Conservation (phyloP, 2,888 invertebrate genomes). For the Eulithis prunata region DNA sequence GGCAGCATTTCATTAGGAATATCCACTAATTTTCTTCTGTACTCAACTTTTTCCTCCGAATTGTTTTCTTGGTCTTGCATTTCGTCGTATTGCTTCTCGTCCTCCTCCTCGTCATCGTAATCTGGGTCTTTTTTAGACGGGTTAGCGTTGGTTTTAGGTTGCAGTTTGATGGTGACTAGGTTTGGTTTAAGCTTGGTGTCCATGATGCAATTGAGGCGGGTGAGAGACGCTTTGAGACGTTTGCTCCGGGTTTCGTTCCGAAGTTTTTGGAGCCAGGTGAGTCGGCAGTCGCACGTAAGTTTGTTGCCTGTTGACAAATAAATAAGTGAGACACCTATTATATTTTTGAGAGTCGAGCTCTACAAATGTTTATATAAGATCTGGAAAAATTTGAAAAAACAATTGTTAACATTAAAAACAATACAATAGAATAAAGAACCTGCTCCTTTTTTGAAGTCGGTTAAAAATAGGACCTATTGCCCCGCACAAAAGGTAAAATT, state of each 20-base stretch:
- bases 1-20: conserved; percentile 71
- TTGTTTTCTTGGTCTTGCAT: conserved; percentile 73
- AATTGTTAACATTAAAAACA: no score
- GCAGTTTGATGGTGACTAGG: conserved; percentile 54
- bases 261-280: conserved; percentile 91
- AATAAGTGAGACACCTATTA: not conserved
- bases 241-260: conserved; percentile 90
- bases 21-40: conserved; percentile 67
- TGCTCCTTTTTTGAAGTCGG: no score
- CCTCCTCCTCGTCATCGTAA: conserved; percentile 68
- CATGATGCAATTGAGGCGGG: conserved; percentile 88
- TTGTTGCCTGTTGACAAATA: conserved; percentile 87
- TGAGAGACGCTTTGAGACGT: conserved; percentile 86
- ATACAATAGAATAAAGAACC: no score
- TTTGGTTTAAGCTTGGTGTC: conserved; percentile 71
- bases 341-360: no score
- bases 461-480: no score
- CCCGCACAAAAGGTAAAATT: no score
- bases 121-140: conserved; percentile 56
- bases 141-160: conserved; percentile 48
- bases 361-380: no score
- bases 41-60: conserved; percentile 64
- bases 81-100: conserved; percentile 71
- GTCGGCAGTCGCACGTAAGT: conserved; percentile 91
- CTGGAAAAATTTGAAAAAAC: no score